Percentiles rank a stretch among this genome's conserved stretches.
Evolutionary conservation across 2,888 invertebrate genomes (phyloP).

Genomic region (Scelioninae gen. 1): DNA sequence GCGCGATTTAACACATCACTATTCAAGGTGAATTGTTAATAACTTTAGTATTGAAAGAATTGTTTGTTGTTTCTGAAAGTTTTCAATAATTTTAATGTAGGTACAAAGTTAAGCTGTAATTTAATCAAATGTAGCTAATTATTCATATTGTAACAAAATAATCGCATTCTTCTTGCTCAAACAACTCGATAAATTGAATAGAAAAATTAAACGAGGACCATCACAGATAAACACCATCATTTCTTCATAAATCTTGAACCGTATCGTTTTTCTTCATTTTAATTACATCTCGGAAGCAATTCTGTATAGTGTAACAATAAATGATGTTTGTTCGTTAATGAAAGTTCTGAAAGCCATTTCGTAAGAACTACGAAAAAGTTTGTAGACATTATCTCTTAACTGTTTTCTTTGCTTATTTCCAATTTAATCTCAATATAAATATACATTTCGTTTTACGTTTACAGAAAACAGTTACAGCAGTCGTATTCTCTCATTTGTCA

Average conservation of each 20-base stretch:
- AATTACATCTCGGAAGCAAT: not conserved
- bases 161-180: no score
- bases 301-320: not conserved
- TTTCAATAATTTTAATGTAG: no score
- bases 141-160: no score
- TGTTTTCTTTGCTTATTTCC: conserved; percentile 13
- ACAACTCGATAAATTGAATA: not conserved
- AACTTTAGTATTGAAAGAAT: not conserved
- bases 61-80: not conserved
- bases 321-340: conserved; percentile 1
- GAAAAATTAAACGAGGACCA: not conserved
- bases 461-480: not conserved
- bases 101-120: no score
- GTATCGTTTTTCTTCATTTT: conserved; percentile 1
- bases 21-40: not conserved
- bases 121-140: no score
- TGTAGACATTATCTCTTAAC: conserved; percentile 6
- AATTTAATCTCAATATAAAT: conserved; percentile 8
- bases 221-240: not conserved
- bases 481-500: not conserved
- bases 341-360: conserved; percentile 7
- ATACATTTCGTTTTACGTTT: conserved; percentile 4
- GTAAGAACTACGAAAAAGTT: conserved; percentile 19
- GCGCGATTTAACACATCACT: not conserved
- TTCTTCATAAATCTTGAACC: not conserved